Conservation (phyloP, 2,888 invertebrate genomes). For the Oligia latruncula region DNA sequence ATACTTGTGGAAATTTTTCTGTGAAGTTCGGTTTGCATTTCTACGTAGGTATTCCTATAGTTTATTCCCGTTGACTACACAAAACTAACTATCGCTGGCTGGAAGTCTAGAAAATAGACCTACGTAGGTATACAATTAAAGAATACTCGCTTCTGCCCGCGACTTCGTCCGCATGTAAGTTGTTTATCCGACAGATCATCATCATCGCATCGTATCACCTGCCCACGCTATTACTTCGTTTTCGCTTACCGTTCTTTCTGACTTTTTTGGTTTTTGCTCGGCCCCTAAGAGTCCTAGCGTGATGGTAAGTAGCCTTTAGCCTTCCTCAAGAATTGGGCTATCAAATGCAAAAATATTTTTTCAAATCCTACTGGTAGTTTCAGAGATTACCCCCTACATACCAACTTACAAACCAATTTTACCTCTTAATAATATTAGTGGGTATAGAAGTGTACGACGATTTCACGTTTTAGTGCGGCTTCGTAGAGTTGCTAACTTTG, state of each 20-base stretch:
- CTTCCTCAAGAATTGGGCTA: too few species aligned
- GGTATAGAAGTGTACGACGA: background rate
- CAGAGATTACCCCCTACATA: too few species aligned
- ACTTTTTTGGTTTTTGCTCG: background rate
- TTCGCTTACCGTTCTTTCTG: background rate
- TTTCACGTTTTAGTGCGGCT: background rate
- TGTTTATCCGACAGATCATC: background rate
- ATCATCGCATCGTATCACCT: background rate
- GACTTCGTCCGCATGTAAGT: too few species aligned
- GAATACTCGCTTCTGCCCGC: background rate
- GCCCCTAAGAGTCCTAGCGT: background rate
- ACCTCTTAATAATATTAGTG: too few species aligned
- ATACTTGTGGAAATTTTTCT: background rate
- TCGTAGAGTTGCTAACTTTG: background rate
- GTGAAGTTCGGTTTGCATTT: constrained; percentile 2
- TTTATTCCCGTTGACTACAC: constrained; percentile 1
- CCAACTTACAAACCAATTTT: too few species aligned
- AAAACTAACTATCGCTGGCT: constrained; percentile 13
- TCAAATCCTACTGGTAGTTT: too few species aligned
- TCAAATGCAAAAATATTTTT: too few species aligned
- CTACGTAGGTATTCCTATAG: constrained; percentile 9
- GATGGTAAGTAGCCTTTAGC: too few species aligned
- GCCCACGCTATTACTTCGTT: background rate
- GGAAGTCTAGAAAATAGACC: constrained; percentile 4
- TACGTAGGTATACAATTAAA: background rate